Evolutionary conservation across 2,888 invertebrate species (phyloP).

Genomic region (Cremastinae sp.): DNA sequence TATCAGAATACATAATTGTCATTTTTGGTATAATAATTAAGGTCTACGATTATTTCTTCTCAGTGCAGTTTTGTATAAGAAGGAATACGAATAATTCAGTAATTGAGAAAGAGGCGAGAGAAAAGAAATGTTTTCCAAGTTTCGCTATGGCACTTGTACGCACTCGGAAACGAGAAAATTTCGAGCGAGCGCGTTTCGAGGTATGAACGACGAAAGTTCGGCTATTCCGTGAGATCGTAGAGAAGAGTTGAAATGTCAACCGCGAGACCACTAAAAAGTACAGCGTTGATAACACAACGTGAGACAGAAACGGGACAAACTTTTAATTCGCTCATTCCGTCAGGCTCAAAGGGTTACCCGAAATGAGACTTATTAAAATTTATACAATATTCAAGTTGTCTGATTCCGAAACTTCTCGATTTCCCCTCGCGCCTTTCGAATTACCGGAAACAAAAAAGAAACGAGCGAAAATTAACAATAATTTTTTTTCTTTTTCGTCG

Average conservation of each 20-base stretch:
- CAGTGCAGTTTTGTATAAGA: no score
- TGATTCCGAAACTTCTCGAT: slow-evolving; percentile 53
- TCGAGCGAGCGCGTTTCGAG: slow-evolving; percentile 31
- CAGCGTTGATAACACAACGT: slow-evolving; percentile 35
- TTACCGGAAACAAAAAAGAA: background rate
- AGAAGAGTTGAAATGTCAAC: slow-evolving; percentile 76
- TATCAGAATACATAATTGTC: no score
- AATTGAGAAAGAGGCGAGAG: slow-evolving; percentile 32
- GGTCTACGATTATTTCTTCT: no score
- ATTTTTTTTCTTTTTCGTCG: background rate
- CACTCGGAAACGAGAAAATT: slow-evolving; percentile 29
- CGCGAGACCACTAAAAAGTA: slow-evolving; percentile 75
- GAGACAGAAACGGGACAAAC: slow-evolving; percentile 74
- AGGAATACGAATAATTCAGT: no score
- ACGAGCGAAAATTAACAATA: background rate
- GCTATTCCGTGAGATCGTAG: slow-evolving; percentile 73
- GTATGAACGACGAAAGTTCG: slow-evolving; percentile 75
- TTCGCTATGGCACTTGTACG: slow-evolving; percentile 17
- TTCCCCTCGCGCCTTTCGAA: slow-evolving; percentile 51
- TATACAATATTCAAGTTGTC: slow-evolving; percentile 69
- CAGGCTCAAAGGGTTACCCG: slow-evolving; percentile 77
- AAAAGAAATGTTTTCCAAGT: slow-evolving; percentile 13
- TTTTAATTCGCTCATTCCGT: slow-evolving; percentile 80
- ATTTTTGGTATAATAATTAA: no score
- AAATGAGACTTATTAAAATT: slow-evolving; percentile 79